A percentile compares a stretch with the other conserved stretches of the same genome.
phyloP scores from a whole-genome alignment of 2,797 vertebrate species.

The Lateolabrax maculatus region DNA sequence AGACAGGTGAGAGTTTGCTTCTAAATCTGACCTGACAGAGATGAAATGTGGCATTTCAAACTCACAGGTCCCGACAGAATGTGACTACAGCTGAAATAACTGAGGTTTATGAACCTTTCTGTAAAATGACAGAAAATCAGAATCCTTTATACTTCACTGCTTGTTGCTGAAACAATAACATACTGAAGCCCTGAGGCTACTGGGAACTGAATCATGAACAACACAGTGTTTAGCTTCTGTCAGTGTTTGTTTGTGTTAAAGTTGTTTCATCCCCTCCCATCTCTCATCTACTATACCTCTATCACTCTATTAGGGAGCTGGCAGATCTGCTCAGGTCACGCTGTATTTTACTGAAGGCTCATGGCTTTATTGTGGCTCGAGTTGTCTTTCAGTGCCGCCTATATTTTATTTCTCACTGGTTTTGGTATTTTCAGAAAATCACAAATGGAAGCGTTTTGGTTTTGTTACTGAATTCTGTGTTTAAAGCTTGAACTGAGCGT shows the following conservation, averaged over 20 bases:
- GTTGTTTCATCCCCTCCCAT: conserved; percentile 12
- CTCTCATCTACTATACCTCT: neutral
- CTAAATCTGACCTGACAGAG: conserved; percentile 3
- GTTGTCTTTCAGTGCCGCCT: neutral
- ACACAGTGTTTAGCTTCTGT: conserved; percentile 22
- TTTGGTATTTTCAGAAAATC: neutral
- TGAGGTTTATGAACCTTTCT: conserved; percentile 8
- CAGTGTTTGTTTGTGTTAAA: conserved; percentile 16
- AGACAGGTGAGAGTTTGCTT: neutral
- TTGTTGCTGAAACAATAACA: conserved; percentile 35
- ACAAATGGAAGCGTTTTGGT: neutral
- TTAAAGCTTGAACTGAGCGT: neutral
- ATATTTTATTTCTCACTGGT: neutral
- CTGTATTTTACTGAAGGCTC: neutral
- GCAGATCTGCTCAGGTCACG: conserved; percentile 12
- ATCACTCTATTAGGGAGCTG: conserved; percentile 2
- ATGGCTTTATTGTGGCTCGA: neutral
- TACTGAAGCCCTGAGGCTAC: neutral
- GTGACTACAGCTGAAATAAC: neutral
- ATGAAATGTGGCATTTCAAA: conserved; percentile 10
- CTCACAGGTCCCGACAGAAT: neutral
- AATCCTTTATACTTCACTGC: conserved; percentile 15
- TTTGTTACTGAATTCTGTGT: neutral
- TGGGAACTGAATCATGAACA: conserved; percentile 23
- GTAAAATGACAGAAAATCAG: conserved; percentile 7